Base-by-base conservation (phyloP, 2,888 invertebrate species). In the Globia sparganii region DNA sequence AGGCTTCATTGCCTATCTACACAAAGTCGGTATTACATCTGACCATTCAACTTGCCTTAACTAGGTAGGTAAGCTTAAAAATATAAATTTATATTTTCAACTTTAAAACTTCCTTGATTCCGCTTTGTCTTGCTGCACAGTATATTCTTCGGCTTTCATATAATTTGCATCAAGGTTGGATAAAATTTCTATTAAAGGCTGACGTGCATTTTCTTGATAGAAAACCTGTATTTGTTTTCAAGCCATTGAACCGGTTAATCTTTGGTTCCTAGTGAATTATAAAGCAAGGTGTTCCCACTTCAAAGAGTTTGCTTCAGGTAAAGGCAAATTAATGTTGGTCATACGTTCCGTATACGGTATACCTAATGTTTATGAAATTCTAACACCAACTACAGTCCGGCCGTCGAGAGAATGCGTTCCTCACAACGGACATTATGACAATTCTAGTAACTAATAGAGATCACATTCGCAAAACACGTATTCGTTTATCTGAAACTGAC, bases 221-320 rank as follows among this genome's bases (percentile, higher is more conserved):
- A 81, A 80, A 46, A 13, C 66, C 70, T 56, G 37, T 78, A 84
- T 77, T 78, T 81, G n/a, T 75, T 73, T 85, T 46, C 64, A 46
- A 62, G 37, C 58, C 75, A 82, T 5, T 78, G 82, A 77, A 65
- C 70, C 49, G 72, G 43, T 34, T 87, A 79, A 86, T 74, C 67
- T 77, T 75, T 67, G 64, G 62, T 74, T 67, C 21, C n/a, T 68
- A 75, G 71, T 82, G 59, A 75, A 80, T 82, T 79, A 75, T 72
- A 79, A 64, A 76, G 58, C 6, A 56, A 66, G 31, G 37, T 64
- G 3, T 28, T 40, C 25, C 31, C 28, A 46, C 70, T 75, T 72
- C 18, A 77, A 81, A 77, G 34, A 46, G 49, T 70, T 18, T 73
- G 46, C 25, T 58, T 64, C 25, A 65, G 31, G 53, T 37, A 68